phyloP scores from a whole-genome alignment of 2,113 vertebrate species.

The Pelvicachromis taeniatus region DNA sequence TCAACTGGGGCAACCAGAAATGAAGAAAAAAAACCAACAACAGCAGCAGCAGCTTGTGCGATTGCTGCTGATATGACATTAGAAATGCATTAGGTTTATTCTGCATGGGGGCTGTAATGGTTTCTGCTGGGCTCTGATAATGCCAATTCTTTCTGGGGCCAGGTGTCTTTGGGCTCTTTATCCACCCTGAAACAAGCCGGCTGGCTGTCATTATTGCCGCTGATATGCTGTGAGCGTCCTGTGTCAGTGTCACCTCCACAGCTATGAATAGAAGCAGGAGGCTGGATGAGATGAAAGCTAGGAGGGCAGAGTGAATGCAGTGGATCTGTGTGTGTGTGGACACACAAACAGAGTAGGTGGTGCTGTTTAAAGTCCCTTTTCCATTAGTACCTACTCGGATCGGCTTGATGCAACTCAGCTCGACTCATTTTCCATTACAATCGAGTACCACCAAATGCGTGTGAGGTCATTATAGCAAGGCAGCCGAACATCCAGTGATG shows the following conservation, averaged over 20 bases:
- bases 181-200: neutral
- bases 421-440: neutral
- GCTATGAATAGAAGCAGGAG: constrained; percentile 43
- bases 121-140: constrained; percentile 40
- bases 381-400: neutral
- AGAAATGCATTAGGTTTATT: constrained; percentile 41
- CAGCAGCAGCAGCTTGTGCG: neutral
- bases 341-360: neutral
- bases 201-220: constrained; percentile 29
- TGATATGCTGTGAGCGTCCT: constrained; percentile 29
- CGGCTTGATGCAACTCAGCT: neutral
- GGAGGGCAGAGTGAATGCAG: neutral
- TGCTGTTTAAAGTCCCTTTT: neutral
- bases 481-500: neutral
- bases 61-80: constrained; percentile 25
- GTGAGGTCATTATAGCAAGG: neutral
- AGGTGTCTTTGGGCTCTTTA: constrained; percentile 27
- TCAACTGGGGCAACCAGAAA: neutral
- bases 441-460: neutral
- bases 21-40: neutral
- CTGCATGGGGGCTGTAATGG: constrained; percentile 12
- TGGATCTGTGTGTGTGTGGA: neutral
- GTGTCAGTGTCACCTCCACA: constrained; percentile 46
- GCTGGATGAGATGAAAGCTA: neutral
- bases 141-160: neutral